phyloP scores from a whole-genome alignment of 1,140 invertebrate species.

The Uloborus diversus region DNA sequence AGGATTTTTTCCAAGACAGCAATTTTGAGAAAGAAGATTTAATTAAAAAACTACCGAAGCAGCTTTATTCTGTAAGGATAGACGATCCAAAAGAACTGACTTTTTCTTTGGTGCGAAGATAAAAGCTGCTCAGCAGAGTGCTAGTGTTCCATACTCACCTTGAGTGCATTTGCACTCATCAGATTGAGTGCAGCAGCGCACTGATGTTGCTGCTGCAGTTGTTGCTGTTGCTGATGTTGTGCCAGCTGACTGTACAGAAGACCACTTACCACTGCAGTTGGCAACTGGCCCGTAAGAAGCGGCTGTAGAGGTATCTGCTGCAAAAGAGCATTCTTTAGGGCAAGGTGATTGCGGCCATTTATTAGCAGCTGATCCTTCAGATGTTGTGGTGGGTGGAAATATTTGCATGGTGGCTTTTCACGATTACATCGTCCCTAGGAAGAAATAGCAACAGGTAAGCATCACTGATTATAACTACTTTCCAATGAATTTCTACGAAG shows the following conservation, averaged over 20 bases:
- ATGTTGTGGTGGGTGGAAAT: constrained; percentile 99
- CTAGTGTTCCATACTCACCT: constrained; percentile 34
- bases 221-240: constrained; percentile 32
- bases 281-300: constrained; percentile 84
- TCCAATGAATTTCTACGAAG: no score
- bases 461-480: no score
- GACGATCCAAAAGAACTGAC: constrained; percentile 39
- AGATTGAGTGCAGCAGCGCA: constrained; percentile 39
- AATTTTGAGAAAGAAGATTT: no score
- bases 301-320: constrained; percentile 94
- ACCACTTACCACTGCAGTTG: constrained; percentile 80
- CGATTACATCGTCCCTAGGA: constrained; percentile 99
- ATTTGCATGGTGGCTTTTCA: constrained; percentile 99
- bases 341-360: constrained; percentile 99
- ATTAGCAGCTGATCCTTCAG: constrained; percentile 99
- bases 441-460: no score
- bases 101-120: constrained; percentile 3
- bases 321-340: constrained; percentile 95
- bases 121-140: neutral
- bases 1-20: no score
- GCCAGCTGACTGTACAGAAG: constrained; percentile 40
- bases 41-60: no score
- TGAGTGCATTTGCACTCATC: constrained; percentile 41
- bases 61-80: neutral
- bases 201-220: constrained; percentile 40